Base-by-base conservation (phyloP, 2,888 invertebrate genomes). In the Dusona sp. region DNA sequence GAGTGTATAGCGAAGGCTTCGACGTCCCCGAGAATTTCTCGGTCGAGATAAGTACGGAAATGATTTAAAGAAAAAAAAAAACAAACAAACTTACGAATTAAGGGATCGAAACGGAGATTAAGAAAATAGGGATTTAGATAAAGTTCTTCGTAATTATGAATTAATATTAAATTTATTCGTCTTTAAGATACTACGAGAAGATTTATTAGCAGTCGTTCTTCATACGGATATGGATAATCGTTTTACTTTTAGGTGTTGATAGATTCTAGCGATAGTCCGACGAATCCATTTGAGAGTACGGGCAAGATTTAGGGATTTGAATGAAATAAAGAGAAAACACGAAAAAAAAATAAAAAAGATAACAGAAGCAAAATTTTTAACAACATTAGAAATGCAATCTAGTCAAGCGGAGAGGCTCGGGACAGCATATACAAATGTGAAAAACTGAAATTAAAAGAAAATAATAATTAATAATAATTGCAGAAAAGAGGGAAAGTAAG, bases 161-260 rank as follows among this genome's bases (percentile, higher is more conserved):
- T 87, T 89, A 89, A 84, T 88, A 88, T 88, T 88, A 85, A 88
- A 89, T 89, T 88, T 79, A 86, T 88, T 88, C 87, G 83, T 84
- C 84, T 87, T 75, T 86, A 83, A 87, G 83, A 77, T 54, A 78
- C 80, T 84, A 87, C 57, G 57, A 57, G 86, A 88, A 88, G 87
- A 83, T 90, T 89, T 89, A 90, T 89, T 89, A 89, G 81, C 83
- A 84, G 81, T 54, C 54, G 22, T 90, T 91, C 88, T 89, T 88
- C 88, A 87, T 89, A 88, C 85, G 88, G 88, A 81, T 87, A 87
- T 90, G 91, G 91, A 88, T 89, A 85, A 93, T 92, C 92, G 92
- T 92, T 93, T 92, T 93, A 93, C 92, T 91, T 92, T 91, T 93
- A 93, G 92, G 89, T 93, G 93, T 94, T 94, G 92, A 87, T 83